Evolutionary conservation across 2,797 vertebrate species (phyloP).

Genomic region (Chloroceryle inda): DNA sequence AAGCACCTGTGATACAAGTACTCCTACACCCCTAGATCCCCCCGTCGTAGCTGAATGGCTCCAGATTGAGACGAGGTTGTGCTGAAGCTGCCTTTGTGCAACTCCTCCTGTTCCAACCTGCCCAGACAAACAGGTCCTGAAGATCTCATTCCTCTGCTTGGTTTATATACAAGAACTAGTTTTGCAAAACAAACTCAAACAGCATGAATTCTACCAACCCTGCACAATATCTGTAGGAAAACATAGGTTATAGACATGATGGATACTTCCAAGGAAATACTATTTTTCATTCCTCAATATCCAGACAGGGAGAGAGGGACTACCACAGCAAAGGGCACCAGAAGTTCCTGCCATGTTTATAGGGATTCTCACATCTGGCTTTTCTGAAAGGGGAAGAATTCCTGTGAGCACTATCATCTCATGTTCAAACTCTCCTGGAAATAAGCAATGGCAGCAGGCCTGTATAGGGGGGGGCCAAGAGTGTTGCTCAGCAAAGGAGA

Average conservation of each 20-base stretch:
- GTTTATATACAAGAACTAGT: not conserved
- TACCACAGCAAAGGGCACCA: not conserved
- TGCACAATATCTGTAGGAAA: not conserved
- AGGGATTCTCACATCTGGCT: not conserved
- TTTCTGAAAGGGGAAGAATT: not conserved
- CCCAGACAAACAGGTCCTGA: not conserved
- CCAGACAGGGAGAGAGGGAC: not conserved
- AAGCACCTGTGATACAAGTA: not conserved
- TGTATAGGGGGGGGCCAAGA: not conserved
- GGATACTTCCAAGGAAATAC: not conserved
- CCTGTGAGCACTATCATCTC: not conserved
- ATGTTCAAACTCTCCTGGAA: not conserved
- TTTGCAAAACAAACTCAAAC: not conserved
- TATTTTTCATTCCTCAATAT: not conserved
- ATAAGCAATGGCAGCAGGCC: not conserved
- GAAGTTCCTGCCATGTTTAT: not conserved
- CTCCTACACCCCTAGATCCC: not conserved
- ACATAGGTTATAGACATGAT: not conserved
- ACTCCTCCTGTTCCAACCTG: not conserved
- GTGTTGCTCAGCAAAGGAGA: not conserved
- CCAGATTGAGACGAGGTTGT: not conserved
- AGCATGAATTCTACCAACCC: not conserved
- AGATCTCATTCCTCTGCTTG: not conserved
- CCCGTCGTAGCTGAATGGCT: rapidly evolving
- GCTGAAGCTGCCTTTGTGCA: not conserved